Evolutionary conservation across 2,888 invertebrate genomes (phyloP).

Genomic region (Melinaea marsaeus): DNA sequence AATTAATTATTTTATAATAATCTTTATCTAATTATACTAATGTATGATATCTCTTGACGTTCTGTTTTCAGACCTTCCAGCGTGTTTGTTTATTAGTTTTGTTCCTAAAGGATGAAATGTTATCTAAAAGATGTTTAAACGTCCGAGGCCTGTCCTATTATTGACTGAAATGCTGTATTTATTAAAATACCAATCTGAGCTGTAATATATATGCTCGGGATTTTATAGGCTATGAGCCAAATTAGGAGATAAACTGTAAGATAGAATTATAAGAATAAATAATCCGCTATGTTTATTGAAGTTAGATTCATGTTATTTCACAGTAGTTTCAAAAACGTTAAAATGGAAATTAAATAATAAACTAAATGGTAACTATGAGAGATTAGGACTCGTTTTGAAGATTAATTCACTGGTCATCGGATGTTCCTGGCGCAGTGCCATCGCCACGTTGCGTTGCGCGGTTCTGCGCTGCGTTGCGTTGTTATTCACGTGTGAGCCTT

Average conservation of each 20-base stretch:
- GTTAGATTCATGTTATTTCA: too few relatives aligned
- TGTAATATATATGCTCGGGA: not conserved
- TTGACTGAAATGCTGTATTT: constrained; percentile 6
- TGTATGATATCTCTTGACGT: not conserved
- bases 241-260: not conserved
- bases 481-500: constrained; percentile 18
- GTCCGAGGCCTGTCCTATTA: constrained; percentile 6
- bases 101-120: constrained; percentile 1
- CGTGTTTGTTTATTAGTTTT: not conserved
- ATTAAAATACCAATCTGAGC: not conserved
- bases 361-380: constrained; percentile 18
- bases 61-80: not conserved
- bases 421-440: constrained; percentile 30
- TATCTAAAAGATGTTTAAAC: constrained; percentile 16
- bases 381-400: constrained; percentile 23
- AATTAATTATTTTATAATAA: constrained; percentile 5
- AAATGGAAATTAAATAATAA: constrained; percentile 13
- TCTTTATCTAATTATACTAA: constrained; percentile 4
- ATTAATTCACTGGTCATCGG: constrained; percentile 27
- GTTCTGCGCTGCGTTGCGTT: not conserved
- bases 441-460: constrained; percentile 16
- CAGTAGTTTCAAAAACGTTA: constrained; percentile 2
- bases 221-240: constrained; percentile 5
- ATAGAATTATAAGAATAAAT: not conserved
- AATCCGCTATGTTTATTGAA: too few relatives aligned